Base-by-base conservation (phyloP, 1,140 invertebrate genomes). In the Goniozus legneri region DNA sequence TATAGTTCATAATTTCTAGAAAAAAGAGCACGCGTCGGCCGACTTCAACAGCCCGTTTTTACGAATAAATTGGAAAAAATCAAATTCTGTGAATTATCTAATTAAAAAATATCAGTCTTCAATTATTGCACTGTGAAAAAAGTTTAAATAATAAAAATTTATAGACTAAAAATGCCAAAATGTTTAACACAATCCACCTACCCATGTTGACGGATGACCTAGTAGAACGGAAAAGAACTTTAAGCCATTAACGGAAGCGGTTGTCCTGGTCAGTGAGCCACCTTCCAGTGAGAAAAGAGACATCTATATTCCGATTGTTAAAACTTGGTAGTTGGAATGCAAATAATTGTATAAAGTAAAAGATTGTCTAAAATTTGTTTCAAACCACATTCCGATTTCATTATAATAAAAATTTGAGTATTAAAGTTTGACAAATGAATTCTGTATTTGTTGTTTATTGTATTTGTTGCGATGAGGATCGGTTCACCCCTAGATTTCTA, bases 161-260 rank as follows among this genome's bases (percentile, higher is more conserved):
- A 18, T 16, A 43, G 19, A 30, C 33, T 7, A 16, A 41, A 55
- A 50, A 36, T 40, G 33, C 14, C n/a, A 31, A 33, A 45, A 44
- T 50, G 21, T 31, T 20, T 16, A 8, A 15, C 13, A 34, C 40
- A 27, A 13, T 7, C 12, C 6, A 50, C 62, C 2, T 55, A 65
- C 63, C 63, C 63, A 65, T 65, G 14, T 55, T 60, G 54, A 8
- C 38, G 10, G 39, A 7, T 39, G 24, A 38, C 14, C 39, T 43
- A 18, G n/a, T 48, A 20, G 32, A 56, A 47, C 50, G 58, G 52
- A 56, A 62, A 32, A 62, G 58, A 42, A 10, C 34, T 36, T n/a
- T 19, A 15, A 16, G 15, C 16, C 14, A 49, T 46, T 4, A 35
- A 46, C 51, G 51, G 51, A 62, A 55, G n/a, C n/a, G n/a, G n/a